Conservation (phyloP, 2,888 invertebrate species). For the Ochropleura plecta region DNA sequence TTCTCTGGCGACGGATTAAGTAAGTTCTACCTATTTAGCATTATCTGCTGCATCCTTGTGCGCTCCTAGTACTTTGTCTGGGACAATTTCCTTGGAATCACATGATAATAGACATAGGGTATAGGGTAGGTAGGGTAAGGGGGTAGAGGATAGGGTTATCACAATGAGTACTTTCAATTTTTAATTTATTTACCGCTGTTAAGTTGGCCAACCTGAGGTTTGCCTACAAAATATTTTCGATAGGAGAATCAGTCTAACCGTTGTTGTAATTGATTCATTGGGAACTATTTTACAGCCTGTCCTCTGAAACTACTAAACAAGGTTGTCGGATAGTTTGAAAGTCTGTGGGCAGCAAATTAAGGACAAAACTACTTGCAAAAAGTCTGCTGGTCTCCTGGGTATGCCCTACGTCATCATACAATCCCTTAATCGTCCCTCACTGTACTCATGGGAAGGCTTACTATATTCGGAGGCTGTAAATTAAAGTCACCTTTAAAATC, state of each 20-base stretch:
- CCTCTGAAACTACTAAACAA: not conserved
- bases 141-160: no score
- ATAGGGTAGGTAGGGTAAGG: no score
- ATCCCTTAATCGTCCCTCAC: slow-evolving; percentile 45
- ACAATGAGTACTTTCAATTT: not conserved
- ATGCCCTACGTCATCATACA: slow-evolving; percentile 26
- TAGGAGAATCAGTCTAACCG: no score
- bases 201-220: not conserved
- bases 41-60: slow-evolving; percentile 4
- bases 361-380: slow-evolving; percentile 2
- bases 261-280: not conserved
- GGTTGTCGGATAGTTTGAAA: slow-evolving; percentile 4
- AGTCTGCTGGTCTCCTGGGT: slow-evolving; percentile 24
- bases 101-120: not conserved
- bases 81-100: slow-evolving; percentile 2
- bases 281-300: not conserved
- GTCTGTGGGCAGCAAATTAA: slow-evolving; percentile 7
- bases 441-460: slow-evolving; percentile 19
- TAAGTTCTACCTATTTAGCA: slow-evolving; percentile 24
- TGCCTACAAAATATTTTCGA: no score
- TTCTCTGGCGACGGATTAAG: slow-evolving; percentile 31
- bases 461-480: slow-evolving; percentile 23
- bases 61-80: not conserved
- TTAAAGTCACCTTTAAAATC: slow-evolving; percentile 21
- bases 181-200: not conserved